Evolutionary conservation across 2,113 vertebrate genomes (phyloP).

Genomic region (Ardeotis arabs): DNA sequence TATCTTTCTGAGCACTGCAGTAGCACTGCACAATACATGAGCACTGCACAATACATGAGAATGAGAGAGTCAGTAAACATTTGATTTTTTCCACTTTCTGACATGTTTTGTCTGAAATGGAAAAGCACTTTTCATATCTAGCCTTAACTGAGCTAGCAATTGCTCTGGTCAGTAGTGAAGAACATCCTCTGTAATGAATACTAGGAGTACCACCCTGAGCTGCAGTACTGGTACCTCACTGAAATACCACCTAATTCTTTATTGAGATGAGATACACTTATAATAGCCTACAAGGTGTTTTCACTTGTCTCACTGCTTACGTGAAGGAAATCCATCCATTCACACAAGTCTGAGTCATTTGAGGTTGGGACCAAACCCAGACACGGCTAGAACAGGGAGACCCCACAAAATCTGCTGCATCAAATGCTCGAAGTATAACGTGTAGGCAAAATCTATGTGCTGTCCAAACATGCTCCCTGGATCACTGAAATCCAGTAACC

Average conservation of each 20-base stretch:
- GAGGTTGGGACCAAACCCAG: background rate
- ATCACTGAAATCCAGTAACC: background rate
- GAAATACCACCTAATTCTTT: background rate
- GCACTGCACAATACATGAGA: background rate
- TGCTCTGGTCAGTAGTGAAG: background rate
- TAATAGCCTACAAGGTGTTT: background rate
- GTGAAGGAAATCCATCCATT: background rate
- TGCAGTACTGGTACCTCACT: background rate
- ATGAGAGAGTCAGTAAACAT: background rate
- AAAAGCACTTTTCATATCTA: background rate
- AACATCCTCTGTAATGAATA: background rate
- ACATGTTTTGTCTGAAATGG: background rate
- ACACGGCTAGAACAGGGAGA: background rate
- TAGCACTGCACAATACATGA: background rate
- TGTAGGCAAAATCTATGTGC: background rate
- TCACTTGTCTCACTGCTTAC: background rate
- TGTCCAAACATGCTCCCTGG: background rate
- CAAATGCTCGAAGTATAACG: background rate
- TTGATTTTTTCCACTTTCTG: background rate
- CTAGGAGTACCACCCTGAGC: background rate
- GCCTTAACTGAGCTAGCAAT: background rate
- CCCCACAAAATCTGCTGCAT: background rate
- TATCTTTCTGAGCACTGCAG: background rate
- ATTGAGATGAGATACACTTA: background rate
- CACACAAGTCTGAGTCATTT: background rate